Percentiles rank a stretch among this genome's conserved stretches.
These are phyloP conservation scores for Phragmatobia fuliginosa DNA, from an alignment of 2,888 invertebrate genomes.

Conservation along the genomic window DNA sequence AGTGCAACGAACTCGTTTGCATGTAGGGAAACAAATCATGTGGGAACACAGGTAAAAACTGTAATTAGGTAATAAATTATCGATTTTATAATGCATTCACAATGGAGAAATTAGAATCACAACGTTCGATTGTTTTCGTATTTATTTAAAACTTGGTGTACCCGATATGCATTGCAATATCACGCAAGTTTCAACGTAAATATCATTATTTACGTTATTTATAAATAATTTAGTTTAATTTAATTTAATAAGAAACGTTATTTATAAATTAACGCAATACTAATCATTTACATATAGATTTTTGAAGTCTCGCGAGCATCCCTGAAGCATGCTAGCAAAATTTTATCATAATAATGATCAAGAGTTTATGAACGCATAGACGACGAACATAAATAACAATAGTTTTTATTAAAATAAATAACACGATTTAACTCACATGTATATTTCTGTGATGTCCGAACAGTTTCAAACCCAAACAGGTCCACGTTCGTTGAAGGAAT, in stretches of 20 bases:
- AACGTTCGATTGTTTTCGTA: neutral
- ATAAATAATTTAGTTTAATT: no score
- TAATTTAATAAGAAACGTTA: no score
- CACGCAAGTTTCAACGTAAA: no score
- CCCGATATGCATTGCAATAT: no score
- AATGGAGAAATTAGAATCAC: neutral
- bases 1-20: slow-evolving; percentile 27
- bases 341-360: neutral
- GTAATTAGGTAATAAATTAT: neutral
- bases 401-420: neutral
- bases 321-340: neutral
- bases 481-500: neutral
- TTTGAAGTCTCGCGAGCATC: neutral
- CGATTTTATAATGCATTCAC: neutral
- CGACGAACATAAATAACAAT: neutral
- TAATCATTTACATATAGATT: no score
- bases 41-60: neutral
- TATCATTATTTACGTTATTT: no score
- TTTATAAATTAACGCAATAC: no score
- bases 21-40: neutral
- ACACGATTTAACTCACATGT: neutral
- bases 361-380: neutral
- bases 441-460: neutral
- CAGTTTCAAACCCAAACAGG: neutral
- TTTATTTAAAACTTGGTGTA: neutral